phyloP scores from a whole-genome alignment of 1,140 invertebrate species.

The Amyelois transitella region DNA sequence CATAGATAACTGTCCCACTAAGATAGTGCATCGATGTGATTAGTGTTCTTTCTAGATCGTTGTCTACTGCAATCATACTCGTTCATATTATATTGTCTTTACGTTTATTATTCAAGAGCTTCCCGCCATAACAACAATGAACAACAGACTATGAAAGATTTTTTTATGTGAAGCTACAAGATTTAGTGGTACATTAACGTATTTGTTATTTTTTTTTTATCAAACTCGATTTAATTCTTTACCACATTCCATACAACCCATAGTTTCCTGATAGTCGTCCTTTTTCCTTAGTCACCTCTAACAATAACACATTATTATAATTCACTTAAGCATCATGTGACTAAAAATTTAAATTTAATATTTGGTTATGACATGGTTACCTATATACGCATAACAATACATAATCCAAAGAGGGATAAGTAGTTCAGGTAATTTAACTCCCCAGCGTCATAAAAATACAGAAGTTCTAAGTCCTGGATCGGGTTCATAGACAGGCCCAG shows the following conservation, averaged over 20 bases:
- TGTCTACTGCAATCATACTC: conserved; percentile 4
- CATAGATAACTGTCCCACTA: conserved; percentile 1
- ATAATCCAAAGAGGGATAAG: background rate
- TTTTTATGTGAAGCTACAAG: too few species aligned
- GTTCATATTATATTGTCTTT: conserved; percentile 1
- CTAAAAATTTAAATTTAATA: background rate
- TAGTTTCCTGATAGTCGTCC: too few species aligned
- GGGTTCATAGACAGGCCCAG: too few species aligned
- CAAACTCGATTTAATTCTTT: too few species aligned
- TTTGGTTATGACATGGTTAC: too few species aligned
- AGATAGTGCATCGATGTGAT: conserved; percentile 7
- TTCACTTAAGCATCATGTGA: background rate
- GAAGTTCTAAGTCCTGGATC: too few species aligned
- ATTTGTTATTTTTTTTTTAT: background rate
- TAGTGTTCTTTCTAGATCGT: conserved; percentile 3
- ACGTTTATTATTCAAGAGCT: background rate
- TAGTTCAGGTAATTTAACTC: too few species aligned
- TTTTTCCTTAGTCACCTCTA: too few species aligned
- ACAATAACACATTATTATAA: too few species aligned
- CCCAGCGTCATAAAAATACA: too few species aligned
- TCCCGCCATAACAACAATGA: conserved; percentile 1
- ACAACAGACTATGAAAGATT: background rate
- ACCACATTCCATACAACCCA: too few species aligned
- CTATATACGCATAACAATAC: background rate
- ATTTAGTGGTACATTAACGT: too few species aligned